Evolutionary conservation across 2,113 vertebrate species (phyloP).

Genomic region (Aldabrachelys gigantea): DNA sequence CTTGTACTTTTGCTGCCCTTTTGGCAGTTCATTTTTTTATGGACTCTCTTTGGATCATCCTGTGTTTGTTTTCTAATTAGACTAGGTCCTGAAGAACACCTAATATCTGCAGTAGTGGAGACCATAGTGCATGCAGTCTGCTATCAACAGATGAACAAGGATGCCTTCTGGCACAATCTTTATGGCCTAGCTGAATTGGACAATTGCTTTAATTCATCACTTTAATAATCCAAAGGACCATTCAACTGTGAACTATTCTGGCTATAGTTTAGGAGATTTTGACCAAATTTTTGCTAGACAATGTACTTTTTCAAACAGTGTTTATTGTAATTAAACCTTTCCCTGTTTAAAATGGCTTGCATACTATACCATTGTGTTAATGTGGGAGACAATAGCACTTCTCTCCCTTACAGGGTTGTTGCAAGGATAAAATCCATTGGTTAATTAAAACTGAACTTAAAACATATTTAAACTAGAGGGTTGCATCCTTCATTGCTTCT

Average conservation of each 20-base stretch:
- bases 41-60: not conserved
- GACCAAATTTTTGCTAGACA: not conserved
- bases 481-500: not conserved
- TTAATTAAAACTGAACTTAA: not conserved
- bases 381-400: not conserved
- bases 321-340: not conserved
- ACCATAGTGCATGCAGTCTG: not conserved
- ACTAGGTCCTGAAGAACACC: not conserved
- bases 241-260: accelerated
- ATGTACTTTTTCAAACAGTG: accelerated
- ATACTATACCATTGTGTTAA: not conserved
- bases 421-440: not conserved
- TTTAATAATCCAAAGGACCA: not conserved
- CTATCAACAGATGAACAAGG: not conserved
- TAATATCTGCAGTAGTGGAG: accelerated
- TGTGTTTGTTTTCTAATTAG: not conserved
- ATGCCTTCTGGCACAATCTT: not conserved
- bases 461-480: not conserved
- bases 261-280: not conserved
- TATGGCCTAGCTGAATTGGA: not conserved
- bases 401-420: not conserved
- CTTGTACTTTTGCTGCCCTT: not conserved
- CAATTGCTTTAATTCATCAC: not conserved
- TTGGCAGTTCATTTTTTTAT: not conserved
- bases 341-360: accelerated